Base-by-base conservation (phyloP, 2,797 vertebrate genomes). In the Esox masquinongy region DNA sequence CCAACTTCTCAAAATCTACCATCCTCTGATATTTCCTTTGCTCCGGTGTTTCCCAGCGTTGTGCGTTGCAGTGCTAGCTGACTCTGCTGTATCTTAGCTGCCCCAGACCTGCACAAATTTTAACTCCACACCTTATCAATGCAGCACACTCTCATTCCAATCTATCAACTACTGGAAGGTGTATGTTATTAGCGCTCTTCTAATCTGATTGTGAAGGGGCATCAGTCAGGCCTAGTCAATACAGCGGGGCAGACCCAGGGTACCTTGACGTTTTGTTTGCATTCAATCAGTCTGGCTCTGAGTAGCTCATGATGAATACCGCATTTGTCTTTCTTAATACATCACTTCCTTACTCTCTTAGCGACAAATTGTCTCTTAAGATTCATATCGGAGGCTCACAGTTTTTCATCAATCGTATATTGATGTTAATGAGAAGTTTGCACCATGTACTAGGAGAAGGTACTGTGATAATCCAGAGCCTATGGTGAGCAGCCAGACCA, bases 131-230 rank as follows among this genome's bases (percentile, higher is more conserved):
- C 50, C 73, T 85, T 85, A 83, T 83, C 84, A 84, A 82, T 84
- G 84, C 79, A 79, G 75, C 77, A 73, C 74, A 83, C 63, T 50
- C 47, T 59, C 70, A 64, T 75, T 79, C 72, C 80, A 74, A 82
- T 80, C 76, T 75, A 77, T 83, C 83, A 86, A 75, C 83, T 78
- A 80, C 80, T 72, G 61, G 66, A 49, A 69, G 74, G 70, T 50
- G 77, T 75, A 72, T 82, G 74, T 80, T 71, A 81, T 85, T 15
- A 8, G 49, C 50, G 73, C 73, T 67, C 36, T 73, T 81, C 84
- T 82, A 88, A 85, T 91, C 80, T 88, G 80, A 87, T 79, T 73
- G 78, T 79, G 86, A 78, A 74, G 68, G 76, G 24, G 59, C 59
- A 63, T 26, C 24, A 26, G 59, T 63, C 59, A 63, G 22, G 22